Evolutionary conservation across 2,888 invertebrate species (phyloP).

Genomic region (Apotomis capreana): DNA sequence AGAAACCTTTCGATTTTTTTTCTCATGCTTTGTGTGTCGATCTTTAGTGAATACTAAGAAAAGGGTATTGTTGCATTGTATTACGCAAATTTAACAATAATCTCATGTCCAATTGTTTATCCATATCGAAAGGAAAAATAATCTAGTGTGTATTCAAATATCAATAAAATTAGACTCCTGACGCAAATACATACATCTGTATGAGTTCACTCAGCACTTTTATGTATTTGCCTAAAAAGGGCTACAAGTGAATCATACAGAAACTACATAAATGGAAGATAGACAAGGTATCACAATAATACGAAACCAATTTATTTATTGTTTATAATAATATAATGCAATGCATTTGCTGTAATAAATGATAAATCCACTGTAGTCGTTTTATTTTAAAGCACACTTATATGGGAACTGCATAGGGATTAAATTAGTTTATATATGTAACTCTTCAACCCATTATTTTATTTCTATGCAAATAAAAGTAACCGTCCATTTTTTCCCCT

Average conservation of each 20-base stretch:
- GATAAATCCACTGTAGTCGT: conserved; percentile 53
- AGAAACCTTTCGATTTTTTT: no score
- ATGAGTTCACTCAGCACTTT: background rate
- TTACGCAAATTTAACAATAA: no score
- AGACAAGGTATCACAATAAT: conserved; percentile 67
- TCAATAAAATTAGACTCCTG: conserved; percentile 1
- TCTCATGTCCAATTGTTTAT: background rate
- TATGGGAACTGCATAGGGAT: no score
- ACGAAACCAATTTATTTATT: conserved; percentile 71
- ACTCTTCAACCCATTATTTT: no score
- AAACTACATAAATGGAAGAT: conserved; percentile 48
- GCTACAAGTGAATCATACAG: conserved; percentile 7
- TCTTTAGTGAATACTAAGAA: no score
- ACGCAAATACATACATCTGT: conserved; percentile 4
- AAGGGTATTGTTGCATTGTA: no score
- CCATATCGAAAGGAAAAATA: background rate
- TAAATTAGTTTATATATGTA: no score
- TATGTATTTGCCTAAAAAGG: background rate
- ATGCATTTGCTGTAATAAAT: conserved; percentile 82
- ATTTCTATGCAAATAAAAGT: no score
- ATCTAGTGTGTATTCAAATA: conserved; percentile 12
- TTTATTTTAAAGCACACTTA: conserved; percentile 10
- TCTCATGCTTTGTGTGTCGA: no score
- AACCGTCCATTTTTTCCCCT: no score
- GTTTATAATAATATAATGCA: conserved; percentile 75